Conservation (phyloP, 2,797 vertebrate species). For the Sylvia borin region DNA sequence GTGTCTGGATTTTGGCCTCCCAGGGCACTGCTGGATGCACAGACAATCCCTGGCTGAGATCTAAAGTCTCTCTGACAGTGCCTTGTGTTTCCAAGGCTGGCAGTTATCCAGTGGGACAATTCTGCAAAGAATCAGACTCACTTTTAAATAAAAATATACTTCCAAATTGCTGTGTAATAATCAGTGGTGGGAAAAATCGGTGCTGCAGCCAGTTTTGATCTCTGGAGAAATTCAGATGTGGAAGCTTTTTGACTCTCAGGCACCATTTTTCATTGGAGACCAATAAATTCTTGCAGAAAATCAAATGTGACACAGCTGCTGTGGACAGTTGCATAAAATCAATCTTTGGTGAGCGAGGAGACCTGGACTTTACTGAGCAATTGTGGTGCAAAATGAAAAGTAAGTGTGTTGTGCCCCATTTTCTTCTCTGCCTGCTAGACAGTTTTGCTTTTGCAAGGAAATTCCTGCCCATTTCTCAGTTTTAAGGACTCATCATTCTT, state of each 20-base stretch:
- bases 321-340: slow-evolving; percentile 80
- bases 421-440: background rate
- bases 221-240: background rate
- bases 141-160: background rate
- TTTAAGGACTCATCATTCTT: background rate
- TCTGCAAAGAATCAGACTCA: background rate
- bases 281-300: slow-evolving; percentile 48
- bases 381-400: slow-evolving; percentile 93
- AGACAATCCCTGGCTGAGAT: background rate
- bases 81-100: background rate
- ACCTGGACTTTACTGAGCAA: slow-evolving; percentile 94
- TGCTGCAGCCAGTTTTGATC: background rate
- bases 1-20: background rate
- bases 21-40: background rate
- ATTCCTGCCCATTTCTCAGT: background rate
- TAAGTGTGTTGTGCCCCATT: slow-evolving; percentile 63
- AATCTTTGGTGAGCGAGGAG: slow-evolving; percentile 82
- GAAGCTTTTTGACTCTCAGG: background rate
- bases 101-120: background rate
- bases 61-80: background rate
- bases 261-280: background rate
- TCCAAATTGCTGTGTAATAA: background rate
- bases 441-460: background rate
- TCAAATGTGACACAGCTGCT: slow-evolving; percentile 73
- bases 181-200: background rate